Evolutionary conservation across 1,140 invertebrate genomes (phyloP).

Genomic region (Ericerus pela): DNA sequence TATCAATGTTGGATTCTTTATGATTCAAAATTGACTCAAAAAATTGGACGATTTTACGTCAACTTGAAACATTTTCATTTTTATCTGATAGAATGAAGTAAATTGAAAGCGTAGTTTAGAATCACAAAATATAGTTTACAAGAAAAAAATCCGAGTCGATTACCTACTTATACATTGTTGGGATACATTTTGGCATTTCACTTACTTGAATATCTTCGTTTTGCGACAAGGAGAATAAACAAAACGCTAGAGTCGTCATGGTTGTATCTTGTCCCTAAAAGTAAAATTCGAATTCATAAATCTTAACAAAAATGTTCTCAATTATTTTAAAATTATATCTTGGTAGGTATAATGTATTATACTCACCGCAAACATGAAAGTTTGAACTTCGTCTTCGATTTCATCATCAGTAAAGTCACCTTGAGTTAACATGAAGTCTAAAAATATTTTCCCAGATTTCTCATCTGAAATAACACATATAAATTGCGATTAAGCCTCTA

Average conservation of each 20-base stretch:
- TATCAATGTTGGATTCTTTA: too few relatives aligned
- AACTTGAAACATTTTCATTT: too few relatives aligned
- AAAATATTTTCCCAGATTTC: not conserved
- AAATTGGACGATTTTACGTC: too few relatives aligned
- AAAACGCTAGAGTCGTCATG: not conserved
- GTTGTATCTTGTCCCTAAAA: not conserved
- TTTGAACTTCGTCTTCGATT: constrained; percentile 46
- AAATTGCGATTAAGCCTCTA: too few relatives aligned
- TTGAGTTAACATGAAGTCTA: not conserved
- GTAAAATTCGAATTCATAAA: not conserved
- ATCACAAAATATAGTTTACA: too few relatives aligned
- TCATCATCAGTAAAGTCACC: constrained; percentile 25
- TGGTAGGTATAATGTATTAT: not conserved
- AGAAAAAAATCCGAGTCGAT: too few relatives aligned
- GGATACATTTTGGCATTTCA: not conserved
- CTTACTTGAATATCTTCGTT: not conserved
- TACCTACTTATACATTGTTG: too few relatives aligned
- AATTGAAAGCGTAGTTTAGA: too few relatives aligned
- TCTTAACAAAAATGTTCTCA: not conserved
- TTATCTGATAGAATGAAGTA: too few relatives aligned
- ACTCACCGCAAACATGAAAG: constrained; percentile 51
- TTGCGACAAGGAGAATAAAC: not conserved
- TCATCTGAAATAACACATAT: not conserved
- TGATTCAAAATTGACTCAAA: too few relatives aligned
- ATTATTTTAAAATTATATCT: not conserved